phyloP scores from a whole-genome alignment of 2,888 invertebrate species.

The Habrosyne pyritoides region DNA sequence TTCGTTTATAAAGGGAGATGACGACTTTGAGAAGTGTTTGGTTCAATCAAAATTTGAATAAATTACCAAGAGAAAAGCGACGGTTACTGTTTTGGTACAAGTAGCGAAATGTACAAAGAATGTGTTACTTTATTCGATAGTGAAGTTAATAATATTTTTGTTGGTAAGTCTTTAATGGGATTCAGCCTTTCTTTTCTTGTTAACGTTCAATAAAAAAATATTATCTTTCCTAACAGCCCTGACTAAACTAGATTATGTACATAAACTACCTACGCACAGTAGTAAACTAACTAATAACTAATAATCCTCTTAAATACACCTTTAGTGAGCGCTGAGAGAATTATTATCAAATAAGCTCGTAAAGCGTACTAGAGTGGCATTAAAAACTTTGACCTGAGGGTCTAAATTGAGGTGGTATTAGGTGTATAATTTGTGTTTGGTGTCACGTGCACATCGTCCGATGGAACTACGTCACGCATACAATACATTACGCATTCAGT shows the following conservation, averaged over 20 bases:
- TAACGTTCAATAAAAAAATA: background rate
- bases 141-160: background rate
- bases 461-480: slow-evolving; percentile 31
- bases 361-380: background rate
- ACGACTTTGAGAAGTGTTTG: background rate
- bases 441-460: slow-evolving; percentile 39
- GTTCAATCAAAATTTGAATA: background rate
- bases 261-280: background rate
- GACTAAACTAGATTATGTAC: background rate
- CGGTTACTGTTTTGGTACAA: background rate
- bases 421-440: slow-evolving; percentile 26
- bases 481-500: slow-evolving; percentile 18
- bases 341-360: background rate
- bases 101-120: background rate
- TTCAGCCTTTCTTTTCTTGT: background rate
- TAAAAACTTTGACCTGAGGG: background rate
- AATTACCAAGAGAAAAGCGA: background rate
- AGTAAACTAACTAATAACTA: background rate
- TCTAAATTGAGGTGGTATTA: background rate
- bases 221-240: background rate
- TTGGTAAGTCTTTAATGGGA: background rate
- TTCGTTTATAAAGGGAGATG: background rate
- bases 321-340: background rate
- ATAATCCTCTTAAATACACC: background rate
- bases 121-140: background rate